phyloP scores from a whole-genome alignment of 2,888 invertebrate genomes.

The Stenotaenia linearis region DNA sequence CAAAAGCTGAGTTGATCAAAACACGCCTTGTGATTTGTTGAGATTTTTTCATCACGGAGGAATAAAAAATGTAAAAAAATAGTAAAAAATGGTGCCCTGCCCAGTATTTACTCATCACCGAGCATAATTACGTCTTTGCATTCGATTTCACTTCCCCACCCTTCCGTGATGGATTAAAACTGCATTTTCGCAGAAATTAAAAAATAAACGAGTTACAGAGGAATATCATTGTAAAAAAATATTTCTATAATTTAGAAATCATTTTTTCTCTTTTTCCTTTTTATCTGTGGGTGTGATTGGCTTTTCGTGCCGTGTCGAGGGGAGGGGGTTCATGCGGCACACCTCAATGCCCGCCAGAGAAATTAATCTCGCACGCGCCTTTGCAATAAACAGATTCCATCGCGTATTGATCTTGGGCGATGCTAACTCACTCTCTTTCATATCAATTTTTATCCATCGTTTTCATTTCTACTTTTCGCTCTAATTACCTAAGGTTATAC shows the following conservation, averaged over 20 bases:
- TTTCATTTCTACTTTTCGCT: not conserved
- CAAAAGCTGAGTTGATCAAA: not conserved
- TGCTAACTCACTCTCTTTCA: slow-evolving; percentile 19
- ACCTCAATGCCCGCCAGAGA: slow-evolving; percentile 29
- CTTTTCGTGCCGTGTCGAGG: slow-evolving; percentile 10
- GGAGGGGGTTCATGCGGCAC: slow-evolving; percentile 17
- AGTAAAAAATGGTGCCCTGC: not conserved
- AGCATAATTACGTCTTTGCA: not conserved
- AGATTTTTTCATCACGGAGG: not conserved
- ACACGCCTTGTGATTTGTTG: slow-evolving; percentile 17
- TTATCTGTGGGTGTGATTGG: slow-evolving; percentile 14
- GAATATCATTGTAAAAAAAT: too few species aligned
- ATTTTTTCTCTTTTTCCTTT: not conserved
- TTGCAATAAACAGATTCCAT: slow-evolving; percentile 30
- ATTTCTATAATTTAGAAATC: too few species aligned
- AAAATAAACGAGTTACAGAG: not conserved
- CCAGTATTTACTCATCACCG: slow-evolving; percentile 17
- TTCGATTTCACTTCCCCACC: not conserved
- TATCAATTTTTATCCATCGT: not conserved
- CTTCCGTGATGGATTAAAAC: not conserved
- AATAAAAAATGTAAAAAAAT: not conserved
- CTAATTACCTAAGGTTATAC: too few species aligned
- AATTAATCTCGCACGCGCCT: slow-evolving; percentile 30
- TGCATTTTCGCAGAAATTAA: not conserved
- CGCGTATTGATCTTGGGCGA: slow-evolving; percentile 28